Base-by-base conservation (phyloP, 1,140 invertebrate species). In the Teleopsis dalmanni region DNA sequence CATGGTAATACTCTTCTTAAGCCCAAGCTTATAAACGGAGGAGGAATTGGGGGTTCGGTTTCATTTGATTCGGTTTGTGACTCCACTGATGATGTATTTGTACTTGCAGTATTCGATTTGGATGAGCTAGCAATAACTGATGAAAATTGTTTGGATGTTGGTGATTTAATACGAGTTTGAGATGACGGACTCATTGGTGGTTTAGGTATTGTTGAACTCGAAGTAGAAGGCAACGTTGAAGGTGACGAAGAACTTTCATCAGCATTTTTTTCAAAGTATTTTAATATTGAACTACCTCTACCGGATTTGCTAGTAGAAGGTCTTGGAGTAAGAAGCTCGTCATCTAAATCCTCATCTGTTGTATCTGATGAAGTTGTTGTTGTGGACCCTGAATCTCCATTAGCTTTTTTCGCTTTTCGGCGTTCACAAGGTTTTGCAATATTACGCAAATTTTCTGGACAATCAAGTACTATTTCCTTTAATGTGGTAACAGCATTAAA, bases 401-500 rank as follows among this genome's bases (percentile, higher is more conserved):
- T 1, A 57, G 46, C n/a, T 44, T 37, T 37, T n/a, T 18, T 58
- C 47, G 10, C 53, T 52, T 41, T 26, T 50, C 22, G 7, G n/a
- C 11, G 23, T 58, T 59, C 6, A 35, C 34, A 3, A 41, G n/a
- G 3, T 16, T 16, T 18, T 2, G 11, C 46, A 2, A 19, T 27
- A 8, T 42, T 19, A 49, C 46, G 51, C 37, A 56, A 41, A 53
- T 56, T 53, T 5, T 46, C 59, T 3, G 76, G 74, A 27, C 75
- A 75, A 51, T 81, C 77, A 36, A 83, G 57, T 52, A 79, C 78
- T 16, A 86, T 59, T 62, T 81, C 77, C 19, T 73, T 75, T n/a
- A 86, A 69, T 5, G 70, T 73, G 25, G 73, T 71, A 31, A 81
- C 75, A 49, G 77, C 77, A 53, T 78, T 81, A 44, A 86, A 79